Evolutionary conservation across 2,113 vertebrate genomes (phyloP), one percentile per base, ranked within the genome.

Genomic region (Lates calcarifer): DNA sequence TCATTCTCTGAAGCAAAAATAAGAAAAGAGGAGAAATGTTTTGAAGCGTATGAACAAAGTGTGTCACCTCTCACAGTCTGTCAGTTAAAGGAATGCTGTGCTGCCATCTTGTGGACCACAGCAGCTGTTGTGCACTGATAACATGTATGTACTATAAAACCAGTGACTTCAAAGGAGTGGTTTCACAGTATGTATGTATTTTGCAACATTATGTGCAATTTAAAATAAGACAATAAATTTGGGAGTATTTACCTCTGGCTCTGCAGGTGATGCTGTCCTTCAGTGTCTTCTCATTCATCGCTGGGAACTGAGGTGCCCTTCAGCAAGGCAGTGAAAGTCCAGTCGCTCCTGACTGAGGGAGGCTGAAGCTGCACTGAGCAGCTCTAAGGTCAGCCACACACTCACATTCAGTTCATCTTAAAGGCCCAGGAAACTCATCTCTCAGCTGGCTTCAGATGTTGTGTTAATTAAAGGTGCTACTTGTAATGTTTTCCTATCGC

Each of bases 101-200:
- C 81, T 86, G 83, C 89, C 89, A 22, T 20, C 86, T 67, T 1
- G 82, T 87, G 88, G 74, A 55, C 70, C 47, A 26, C 29, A 29
- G 47, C 49, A 53, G 62, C 53, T 1, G 49, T 24, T n/a, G 17
- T 24, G 45, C 72, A 68, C 65, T 70, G 60, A 74, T 17, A 3
- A 3, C 29, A 17, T 69, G 45, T 77, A 22, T 63, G 55, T 60
- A 61, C 28, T 0, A 2, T 26, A 24, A 22, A 51, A 22, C 1
- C 33, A 49, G 55, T 53, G 51, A 24, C 64, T 1, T n/a, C n/a
- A 8, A 56, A 55, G 66, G 39, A 67, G 4, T 20, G 8, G 39
- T 22, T 9, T 24, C 45, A 13, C 26, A 20, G 28, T 26, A 15
- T 65, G 53, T 62, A 29, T 77, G 53, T 57, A 28, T 79, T 66